These are phyloP conservation scores for Apamea sordens DNA, from an alignment of 2,888 invertebrate species.

Conservation along the genomic window DNA sequence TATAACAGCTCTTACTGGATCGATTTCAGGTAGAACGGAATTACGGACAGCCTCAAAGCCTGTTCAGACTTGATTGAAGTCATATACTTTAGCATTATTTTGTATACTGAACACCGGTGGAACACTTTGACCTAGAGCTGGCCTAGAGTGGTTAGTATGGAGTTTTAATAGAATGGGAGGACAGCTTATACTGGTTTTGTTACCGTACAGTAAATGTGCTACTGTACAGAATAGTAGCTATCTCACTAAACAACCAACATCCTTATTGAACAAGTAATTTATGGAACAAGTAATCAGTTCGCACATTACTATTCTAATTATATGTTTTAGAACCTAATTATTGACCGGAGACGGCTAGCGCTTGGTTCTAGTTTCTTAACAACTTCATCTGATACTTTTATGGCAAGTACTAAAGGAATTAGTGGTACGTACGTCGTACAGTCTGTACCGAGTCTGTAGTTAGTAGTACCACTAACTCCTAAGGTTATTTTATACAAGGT, in stretches of 20 bases:
- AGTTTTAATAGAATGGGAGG: background rate
- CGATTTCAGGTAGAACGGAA: background rate
- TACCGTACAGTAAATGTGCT: no score
- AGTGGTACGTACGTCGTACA: no score
- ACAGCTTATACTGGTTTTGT: background rate
- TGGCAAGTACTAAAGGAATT: background rate
- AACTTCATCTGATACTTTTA: constrained; percentile 14
- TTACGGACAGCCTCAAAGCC: background rate
- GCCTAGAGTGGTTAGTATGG: no score
- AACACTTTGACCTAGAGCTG: background rate
- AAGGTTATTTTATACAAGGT: background rate
- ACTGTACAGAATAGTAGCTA: background rate
- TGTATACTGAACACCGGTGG: no score
- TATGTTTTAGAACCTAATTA: constrained; percentile 29
- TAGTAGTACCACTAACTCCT: background rate
- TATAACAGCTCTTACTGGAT: background rate
- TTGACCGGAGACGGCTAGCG: constrained; percentile 10
- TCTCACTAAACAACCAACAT: constrained; percentile 3
- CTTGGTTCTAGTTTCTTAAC: constrained; percentile 12
- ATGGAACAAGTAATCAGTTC: constrained; percentile 23
- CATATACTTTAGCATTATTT: background rate
- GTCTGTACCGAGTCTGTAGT: background rate
- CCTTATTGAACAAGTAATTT: constrained; percentile 8
- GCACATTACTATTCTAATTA: constrained; percentile 12
- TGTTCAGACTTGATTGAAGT: background rate